A percentile compares a stretch with the other conserved stretches of the same genome.
phyloP scores from a whole-genome alignment of 2,113 vertebrate genomes.

The Catagonus wagneri region DNA sequence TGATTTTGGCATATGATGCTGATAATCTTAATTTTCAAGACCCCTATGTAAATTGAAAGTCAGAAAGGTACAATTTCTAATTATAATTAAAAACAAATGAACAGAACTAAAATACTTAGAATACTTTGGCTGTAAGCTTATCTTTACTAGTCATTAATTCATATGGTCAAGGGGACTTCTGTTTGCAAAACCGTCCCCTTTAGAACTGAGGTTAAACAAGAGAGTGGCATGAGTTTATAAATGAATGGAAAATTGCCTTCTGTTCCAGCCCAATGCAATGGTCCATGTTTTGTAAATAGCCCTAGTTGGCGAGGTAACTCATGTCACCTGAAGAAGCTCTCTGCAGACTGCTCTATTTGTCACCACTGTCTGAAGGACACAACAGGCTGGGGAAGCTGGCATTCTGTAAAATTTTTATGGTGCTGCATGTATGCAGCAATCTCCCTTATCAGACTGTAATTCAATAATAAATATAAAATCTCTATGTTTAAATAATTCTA shows the following conservation, averaged over 20 bases:
- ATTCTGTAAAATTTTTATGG: constrained; percentile 75
- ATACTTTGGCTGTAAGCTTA: constrained; percentile 34
- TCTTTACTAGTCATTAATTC: constrained; percentile 70
- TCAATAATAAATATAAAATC: constrained; percentile 75
- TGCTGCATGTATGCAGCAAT: constrained; percentile 37
- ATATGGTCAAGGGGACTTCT: constrained; percentile 61
- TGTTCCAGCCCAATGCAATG: constrained; percentile 49
- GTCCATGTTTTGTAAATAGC: constrained; percentile 75
- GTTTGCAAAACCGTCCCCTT: constrained; percentile 68
- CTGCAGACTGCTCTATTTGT: constrained; percentile 82
- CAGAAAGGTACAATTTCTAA: constrained; percentile 48
- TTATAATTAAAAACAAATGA: constrained; percentile 54
- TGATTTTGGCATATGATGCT: constrained; percentile 59
- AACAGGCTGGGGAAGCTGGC: constrained; percentile 66
- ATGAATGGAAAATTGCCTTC: constrained; percentile 61
- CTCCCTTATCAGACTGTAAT: constrained; percentile 68
- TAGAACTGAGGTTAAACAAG: constrained; percentile 61
- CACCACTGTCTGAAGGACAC: constrained; percentile 83
- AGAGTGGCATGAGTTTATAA: constrained; percentile 60
- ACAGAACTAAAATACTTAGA: constrained; percentile 18
- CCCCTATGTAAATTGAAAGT: constrained; percentile 35
- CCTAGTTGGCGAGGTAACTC: constrained; percentile 78
- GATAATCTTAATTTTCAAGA: constrained; percentile 68
- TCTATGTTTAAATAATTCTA: constrained; percentile 65
- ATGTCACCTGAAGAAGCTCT: constrained; percentile 75